These are phyloP conservation scores for Leptinotarsa texana DNA, from an alignment of 1,140 invertebrate genomes.

Conservation along the genomic window DNA sequence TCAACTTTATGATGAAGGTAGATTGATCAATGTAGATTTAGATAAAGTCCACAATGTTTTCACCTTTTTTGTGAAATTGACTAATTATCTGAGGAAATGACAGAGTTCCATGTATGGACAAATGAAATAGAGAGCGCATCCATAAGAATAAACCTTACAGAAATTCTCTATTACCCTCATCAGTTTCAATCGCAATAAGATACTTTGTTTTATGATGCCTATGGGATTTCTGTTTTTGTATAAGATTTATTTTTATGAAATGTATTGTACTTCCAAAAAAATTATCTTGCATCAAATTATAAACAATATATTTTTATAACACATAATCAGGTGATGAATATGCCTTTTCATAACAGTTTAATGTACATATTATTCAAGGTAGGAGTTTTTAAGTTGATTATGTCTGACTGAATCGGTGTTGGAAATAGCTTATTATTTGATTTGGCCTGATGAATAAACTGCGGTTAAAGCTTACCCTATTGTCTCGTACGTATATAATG, in stretches of 20 bases:
- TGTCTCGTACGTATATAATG: neutral
- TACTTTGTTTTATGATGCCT: neutral
- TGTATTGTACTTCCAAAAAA: slow-evolving; percentile 7
- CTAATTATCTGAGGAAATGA: too few relatives aligned
- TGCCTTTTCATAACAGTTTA: slow-evolving; percentile 46
- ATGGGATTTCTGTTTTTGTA: slow-evolving; percentile 19
- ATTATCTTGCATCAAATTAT: slow-evolving; percentile 30
- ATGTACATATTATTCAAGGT: slow-evolving; percentile 45
- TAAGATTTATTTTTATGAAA: neutral
- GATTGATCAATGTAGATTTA: too few relatives aligned
- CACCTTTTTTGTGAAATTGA: too few relatives aligned
- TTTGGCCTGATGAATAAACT: slow-evolving; percentile 26
- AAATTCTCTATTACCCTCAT: neutral
- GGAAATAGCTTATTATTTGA: slow-evolving; percentile 35
- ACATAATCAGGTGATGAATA: slow-evolving; percentile 51
- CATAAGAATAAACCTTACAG: neutral
- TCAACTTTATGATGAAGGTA: too few relatives aligned
- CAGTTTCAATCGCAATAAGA: neutral
- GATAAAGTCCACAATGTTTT: too few relatives aligned
- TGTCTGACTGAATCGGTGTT: slow-evolving; percentile 42
- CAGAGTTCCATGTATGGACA: too few relatives aligned
- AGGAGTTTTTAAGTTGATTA: slow-evolving; percentile 37
- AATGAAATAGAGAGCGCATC: too few relatives aligned
- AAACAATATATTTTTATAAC: slow-evolving; percentile 49
- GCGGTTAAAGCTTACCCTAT: neutral